Evolutionary conservation across 2,888 invertebrate genomes (phyloP).

Genomic region (Spilosoma lubricipeda): DNA sequence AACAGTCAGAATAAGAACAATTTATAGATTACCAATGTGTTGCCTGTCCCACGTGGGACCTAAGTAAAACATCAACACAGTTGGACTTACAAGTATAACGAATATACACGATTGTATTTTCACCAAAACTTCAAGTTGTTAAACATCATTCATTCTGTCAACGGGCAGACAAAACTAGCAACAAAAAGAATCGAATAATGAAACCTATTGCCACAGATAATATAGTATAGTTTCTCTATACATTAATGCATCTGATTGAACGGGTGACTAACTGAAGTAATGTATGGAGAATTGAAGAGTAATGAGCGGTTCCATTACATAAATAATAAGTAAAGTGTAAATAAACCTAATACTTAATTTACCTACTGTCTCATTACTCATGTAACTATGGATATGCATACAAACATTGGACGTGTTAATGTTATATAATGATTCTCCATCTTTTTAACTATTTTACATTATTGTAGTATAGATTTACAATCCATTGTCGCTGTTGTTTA

Average conservation of each 20-base stretch:
- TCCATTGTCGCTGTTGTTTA: not conserved
- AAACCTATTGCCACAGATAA: not conserved
- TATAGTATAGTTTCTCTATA: not conserved
- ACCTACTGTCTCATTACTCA: not conserved
- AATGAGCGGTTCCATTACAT: not conserved
- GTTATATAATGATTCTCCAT: not conserved
- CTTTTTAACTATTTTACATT: not conserved
- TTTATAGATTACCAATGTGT: too few relatives aligned
- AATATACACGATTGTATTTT: too few relatives aligned
- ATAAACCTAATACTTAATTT: not conserved
- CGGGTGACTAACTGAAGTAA: not conserved
- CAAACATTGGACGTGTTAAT: not conserved
- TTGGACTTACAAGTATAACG: too few relatives aligned
- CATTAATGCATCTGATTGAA: not conserved
- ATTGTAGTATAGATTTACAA: not conserved
- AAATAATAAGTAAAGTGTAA: too few relatives aligned
- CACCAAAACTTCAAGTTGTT: not conserved
- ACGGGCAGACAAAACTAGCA: not conserved
- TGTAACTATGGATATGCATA: too few relatives aligned
- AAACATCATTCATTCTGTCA: not conserved
- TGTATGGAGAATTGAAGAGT: not conserved
- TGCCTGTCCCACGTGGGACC: too few relatives aligned
- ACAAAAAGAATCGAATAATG: not conserved
- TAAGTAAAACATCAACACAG: too few relatives aligned
- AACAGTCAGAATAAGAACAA: too few relatives aligned